Evolutionary conservation across 2,113 vertebrate genomes (phyloP).

Genomic region (Nothobranchius kuhntae): DNA sequence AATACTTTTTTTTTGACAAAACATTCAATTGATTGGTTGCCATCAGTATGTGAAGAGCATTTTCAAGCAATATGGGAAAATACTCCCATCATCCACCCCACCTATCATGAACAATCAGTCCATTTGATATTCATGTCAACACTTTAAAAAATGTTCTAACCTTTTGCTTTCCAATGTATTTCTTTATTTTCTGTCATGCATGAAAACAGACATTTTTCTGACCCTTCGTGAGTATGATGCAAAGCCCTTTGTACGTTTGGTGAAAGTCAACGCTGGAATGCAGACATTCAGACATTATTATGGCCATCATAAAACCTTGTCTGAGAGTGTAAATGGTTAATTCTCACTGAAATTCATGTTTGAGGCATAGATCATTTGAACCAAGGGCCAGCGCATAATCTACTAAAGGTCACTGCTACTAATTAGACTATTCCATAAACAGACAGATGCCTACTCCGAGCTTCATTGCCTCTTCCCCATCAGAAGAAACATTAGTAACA

Average conservation of each 20-base stretch:
- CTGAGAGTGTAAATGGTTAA: conserved; percentile 17
- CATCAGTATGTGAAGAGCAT: no score
- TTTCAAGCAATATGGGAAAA: no score
- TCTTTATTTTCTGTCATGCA: no score
- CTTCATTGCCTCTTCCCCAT: conserved; percentile 53
- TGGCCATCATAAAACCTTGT: conserved; percentile 6
- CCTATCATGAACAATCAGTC: background rate
- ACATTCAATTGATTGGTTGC: no score
- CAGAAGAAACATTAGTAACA: conserved; percentile 53
- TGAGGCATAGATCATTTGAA: conserved; percentile 45
- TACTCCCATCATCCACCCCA: no score
- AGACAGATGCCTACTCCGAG: conserved; percentile 54
- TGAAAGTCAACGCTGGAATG: background rate
- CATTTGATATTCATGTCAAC: no score
- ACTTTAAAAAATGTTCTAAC: background rate
- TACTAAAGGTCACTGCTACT: conserved; percentile 71
- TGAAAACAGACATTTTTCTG: no score
- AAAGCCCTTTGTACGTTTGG: no score
- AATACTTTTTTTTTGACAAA: no score
- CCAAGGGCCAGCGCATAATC: conserved; percentile 58
- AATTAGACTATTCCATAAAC: conserved; percentile 68
- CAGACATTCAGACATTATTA: conserved; percentile 28
- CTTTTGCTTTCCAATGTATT: background rate
- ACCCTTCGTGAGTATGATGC: background rate
- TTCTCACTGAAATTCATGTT: conserved; percentile 29